Evolutionary conservation across 2,113 vertebrate genomes (phyloP).

Genomic region (Spermophilus dauricus): DNA sequence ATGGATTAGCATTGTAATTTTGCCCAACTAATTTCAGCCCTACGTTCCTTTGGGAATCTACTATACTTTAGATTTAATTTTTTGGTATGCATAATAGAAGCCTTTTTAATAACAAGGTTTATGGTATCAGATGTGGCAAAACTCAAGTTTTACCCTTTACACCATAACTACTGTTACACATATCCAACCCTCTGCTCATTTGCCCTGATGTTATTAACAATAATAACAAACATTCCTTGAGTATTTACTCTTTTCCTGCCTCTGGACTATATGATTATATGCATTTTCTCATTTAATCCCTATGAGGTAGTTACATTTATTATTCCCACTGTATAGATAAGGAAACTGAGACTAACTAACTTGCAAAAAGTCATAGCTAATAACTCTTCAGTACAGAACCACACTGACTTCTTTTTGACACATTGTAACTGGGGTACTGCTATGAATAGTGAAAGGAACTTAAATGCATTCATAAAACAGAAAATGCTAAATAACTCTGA

Average conservation of each 20-base stretch:
- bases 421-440: not conserved
- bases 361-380: not conserved
- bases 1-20: constrained; percentile 52
- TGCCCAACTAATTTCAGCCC: constrained; percentile 52
- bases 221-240: not conserved
- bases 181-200: not conserved
- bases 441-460: not conserved
- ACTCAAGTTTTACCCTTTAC: not conserved
- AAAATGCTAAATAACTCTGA: constrained; percentile 3
- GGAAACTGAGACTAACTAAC: not conserved
- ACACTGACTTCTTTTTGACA: not conserved
- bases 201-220: not conserved
- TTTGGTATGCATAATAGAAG: not conserved
- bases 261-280: not conserved
- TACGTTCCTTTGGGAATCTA: constrained; percentile 31
- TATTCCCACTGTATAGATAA: constrained; percentile 7
- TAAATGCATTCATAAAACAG: not conserved
- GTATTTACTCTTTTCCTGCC: not conserved
- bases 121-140: not conserved
- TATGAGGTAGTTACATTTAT: not conserved
- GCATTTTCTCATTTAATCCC: not conserved
- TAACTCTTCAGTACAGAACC: not conserved
- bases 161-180: not conserved
- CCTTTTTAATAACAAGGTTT: not conserved
- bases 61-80: not conserved